Evolutionary conservation across 2,888 invertebrate species (phyloP), one percentile per base, ranked within the genome.

Genomic region (Odontocerum albicorne): DNA sequence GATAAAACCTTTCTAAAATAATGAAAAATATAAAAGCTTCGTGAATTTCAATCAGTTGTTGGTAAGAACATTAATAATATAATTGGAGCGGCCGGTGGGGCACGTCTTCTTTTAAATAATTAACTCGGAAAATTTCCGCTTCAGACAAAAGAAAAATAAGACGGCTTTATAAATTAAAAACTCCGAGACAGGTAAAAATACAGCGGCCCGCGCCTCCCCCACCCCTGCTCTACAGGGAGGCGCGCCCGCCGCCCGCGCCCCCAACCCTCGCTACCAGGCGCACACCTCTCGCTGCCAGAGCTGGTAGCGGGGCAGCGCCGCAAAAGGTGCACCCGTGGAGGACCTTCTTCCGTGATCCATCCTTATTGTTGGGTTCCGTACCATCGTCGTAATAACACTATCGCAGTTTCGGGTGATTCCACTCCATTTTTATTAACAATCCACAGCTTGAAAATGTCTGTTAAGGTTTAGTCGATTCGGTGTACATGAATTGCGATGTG

Each of bases 121-220:
- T 56, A 59, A 59, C 43, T 38, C 44, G 49, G 15, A 49, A 50
- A 59, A 56, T 56, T 59, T 59, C 59, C 59, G 51, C 53, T 49
- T 49, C 57, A 54, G 53, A 54, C 59, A 56, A 50, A 47, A 60
- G 59, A 60, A 57, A 57, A 60, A 60, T 60, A 57, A 60, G 56
- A 53, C 53, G 53, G 54, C 53, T 57, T 55, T 54, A 43, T 32
- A 57, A 57, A 57, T 56, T 60, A 60, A 57, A 57, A 57, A 54
- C 47, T 54, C 35, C 44, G 52, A 56, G 55, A 54, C 56, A 49
- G 56, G 53, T 43, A 52, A 52, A 55, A 50, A 50, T 17, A 42
- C 35, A 44, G 27, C 32, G 36, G 31, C 31, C 17, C 42, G 27
- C 42, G 22, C 27, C 22, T 16, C 6, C 19, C 44, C 31, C 3